These are phyloP conservation scores for Cyanoderma ruficeps DNA, from an alignment of 2,113 vertebrate genomes.

Conservation along the genomic window DNA sequence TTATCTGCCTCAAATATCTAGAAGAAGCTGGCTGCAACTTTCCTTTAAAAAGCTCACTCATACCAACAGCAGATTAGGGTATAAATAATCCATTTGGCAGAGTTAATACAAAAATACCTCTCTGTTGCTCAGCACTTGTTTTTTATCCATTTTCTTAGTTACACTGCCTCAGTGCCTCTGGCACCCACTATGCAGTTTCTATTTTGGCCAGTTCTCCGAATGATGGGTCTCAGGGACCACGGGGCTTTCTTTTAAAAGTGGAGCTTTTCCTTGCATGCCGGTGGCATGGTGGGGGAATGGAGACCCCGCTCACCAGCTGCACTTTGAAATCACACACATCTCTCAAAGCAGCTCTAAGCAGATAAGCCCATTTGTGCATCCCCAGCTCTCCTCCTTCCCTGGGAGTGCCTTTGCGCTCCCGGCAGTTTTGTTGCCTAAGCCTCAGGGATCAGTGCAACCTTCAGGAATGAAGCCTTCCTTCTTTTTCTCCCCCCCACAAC, in stretches of 20 bases:
- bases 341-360: background rate
- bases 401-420: background rate
- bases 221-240: background rate
- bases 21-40: conserved; percentile 6
- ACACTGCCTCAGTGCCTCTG: background rate
- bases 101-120: conserved; percentile 31
- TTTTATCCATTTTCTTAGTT: conserved; percentile 38
- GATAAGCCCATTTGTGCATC: background rate
- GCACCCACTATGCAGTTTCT: background rate
- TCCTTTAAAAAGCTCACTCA: conserved; percentile 18
- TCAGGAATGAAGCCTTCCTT: background rate
- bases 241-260: background rate
- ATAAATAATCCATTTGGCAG: conserved; percentile 56
- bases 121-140: conserved; percentile 47
- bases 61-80: conserved; percentile 21
- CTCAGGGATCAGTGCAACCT: background rate
- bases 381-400: background rate
- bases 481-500: background rate
- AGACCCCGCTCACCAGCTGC: background rate
- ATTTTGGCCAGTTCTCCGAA: background rate
- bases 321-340: background rate
- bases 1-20: background rate
- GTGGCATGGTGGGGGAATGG: fast-evolving
- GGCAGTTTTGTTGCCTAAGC: background rate
- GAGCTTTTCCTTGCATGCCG: background rate